Conservation (phyloP, 2,888 invertebrate species). For the Phymatocera aterrima region DNA sequence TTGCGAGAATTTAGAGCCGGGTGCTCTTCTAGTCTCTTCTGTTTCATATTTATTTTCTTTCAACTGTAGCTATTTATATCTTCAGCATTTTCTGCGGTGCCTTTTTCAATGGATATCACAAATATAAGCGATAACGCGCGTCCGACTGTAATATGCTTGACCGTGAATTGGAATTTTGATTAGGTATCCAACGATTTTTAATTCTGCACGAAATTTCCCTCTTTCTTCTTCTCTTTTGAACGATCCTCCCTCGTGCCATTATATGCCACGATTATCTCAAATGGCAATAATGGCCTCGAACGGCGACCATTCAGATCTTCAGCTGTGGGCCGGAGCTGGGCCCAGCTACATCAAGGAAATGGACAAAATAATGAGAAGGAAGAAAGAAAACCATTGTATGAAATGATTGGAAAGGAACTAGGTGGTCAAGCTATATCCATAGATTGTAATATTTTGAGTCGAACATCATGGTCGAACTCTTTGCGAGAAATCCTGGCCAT, state of each 20-base stretch:
- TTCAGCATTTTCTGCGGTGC: slow-evolving; percentile 3
- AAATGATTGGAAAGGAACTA: background rate
- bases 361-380: background rate
- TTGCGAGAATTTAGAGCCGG: background rate
- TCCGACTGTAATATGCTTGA: background rate
- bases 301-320: background rate
- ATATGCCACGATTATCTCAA: background rate
- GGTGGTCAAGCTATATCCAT: background rate
- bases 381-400: background rate
- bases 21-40: too few species aligned
- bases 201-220: background rate
- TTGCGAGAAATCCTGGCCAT: background rate
- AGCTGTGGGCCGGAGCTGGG: background rate
- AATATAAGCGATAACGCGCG: background rate
- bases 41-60: too few species aligned
- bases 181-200: background rate
- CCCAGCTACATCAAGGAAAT: background rate
- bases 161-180: background rate
- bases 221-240: background rate
- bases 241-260: too few species aligned
- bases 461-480: too few species aligned
- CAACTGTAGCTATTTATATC: background rate
- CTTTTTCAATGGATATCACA: slow-evolving; percentile 9
- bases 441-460: background rate
- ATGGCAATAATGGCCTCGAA: background rate